Evolutionary conservation across 2,113 vertebrate species (phyloP).

Genomic region (Nerophis ophidion): DNA sequence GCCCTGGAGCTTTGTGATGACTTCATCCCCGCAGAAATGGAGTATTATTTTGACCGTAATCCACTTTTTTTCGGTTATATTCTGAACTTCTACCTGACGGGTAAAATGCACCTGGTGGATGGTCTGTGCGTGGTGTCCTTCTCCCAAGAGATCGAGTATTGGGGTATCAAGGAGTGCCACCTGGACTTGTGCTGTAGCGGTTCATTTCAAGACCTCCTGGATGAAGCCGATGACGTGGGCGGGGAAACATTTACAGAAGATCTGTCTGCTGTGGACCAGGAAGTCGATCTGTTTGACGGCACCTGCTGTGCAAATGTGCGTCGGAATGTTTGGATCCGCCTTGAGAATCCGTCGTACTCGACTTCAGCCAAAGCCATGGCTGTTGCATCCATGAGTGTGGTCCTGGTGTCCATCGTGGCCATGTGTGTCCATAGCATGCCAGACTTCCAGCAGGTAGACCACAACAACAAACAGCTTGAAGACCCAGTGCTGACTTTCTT

Average conservation of each 20-base stretch:
- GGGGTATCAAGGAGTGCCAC: constrained; percentile 90
- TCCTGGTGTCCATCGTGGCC: constrained; percentile 84
- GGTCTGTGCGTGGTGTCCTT: constrained; percentile 90
- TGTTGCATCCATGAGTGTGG: constrained; percentile 79
- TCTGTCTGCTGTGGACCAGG: constrained; percentile 77
- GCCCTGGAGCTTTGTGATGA: constrained; percentile 93
- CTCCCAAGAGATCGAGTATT: constrained; percentile 93
- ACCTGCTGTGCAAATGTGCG: constrained; percentile 79
- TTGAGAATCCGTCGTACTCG: constrained; percentile 87
- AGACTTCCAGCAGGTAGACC: constrained; percentile 78
- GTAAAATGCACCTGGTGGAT: constrained; percentile 89
- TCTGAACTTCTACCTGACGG: constrained; percentile 93
- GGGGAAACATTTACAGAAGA: constrained; percentile 76
- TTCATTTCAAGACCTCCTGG: constrained; percentile 82
- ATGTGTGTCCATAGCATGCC: constrained; percentile 97
- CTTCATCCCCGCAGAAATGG: constrained; percentile 83
- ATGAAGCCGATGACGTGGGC: constrained; percentile 66
- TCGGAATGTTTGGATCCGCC: constrained; percentile 83
- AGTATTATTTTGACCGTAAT: constrained; percentile 94
- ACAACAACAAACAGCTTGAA: constrained; percentile 77
- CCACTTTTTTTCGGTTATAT: constrained; percentile 85
- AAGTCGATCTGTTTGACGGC: constrained; percentile 80
- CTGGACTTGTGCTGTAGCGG: constrained; percentile 86
- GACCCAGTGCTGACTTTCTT: constrained; percentile 79
- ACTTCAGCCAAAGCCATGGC: constrained; percentile 83